Base-by-base conservation (phyloP, 2,113 vertebrate species). In the Myiagra hebetior region DNA sequence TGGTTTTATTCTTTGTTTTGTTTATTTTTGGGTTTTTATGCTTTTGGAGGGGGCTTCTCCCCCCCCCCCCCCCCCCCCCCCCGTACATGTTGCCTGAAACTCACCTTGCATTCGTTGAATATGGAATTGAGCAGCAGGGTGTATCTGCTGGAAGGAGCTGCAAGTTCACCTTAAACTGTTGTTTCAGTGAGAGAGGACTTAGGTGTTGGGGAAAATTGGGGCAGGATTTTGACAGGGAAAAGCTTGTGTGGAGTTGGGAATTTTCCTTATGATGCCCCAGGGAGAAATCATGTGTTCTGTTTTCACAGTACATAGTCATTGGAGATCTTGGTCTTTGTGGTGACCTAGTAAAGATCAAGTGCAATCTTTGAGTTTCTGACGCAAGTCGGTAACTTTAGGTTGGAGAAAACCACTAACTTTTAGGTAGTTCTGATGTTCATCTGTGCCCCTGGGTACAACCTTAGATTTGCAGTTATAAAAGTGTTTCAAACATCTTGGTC, bases 11-110 rank as follows among this genome's bases (percentile, higher is more conserved):
- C 1, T 35, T 53, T 6, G 8, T 53, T 63, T 55, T 53, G 8
- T 22, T 53, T 73, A 8, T 4, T 52, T 44, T 42, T 42, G 7
- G 4, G 3, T 46, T 39, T 27, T 57, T 23, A 5, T 42, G 10
- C 52, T 14, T 52, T 59, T 44, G 18, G 44, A 18, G 18, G 17
- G 18, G 44, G 44, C 44, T 44, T 22, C 11, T 46, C 21, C 21
- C 21, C 21, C 3, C 20, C 18, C 42, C 9, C 17, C n/a, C n/a
- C n/a, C n/a, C n/a, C n/a, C 3, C 5, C 13, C 9, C 3, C 4
- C 8, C 9, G 6, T 21, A 8, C 2, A 1, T 53, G 5, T 81
- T 92, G 31, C 11, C 60, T 87, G 65, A 46, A 78, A 35, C 14
- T 63, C 8, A 9, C 60, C 47, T 77, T 89, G 37, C 33, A 55